Base-by-base conservation (phyloP, 2,797 vertebrate species). In the Amblyopsis hoosieri region DNA sequence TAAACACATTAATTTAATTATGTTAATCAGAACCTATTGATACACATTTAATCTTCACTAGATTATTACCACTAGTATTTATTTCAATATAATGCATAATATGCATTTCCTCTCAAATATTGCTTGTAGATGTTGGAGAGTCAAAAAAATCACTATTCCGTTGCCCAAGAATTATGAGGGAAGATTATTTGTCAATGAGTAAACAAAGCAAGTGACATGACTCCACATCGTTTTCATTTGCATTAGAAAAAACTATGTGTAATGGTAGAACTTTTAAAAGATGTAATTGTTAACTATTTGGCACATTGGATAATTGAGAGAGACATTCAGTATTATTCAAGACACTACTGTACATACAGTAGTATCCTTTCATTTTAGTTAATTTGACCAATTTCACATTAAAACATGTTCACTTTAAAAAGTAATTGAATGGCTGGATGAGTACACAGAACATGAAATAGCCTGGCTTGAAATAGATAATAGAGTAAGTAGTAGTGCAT, bases 111-210 rank as follows among this genome's bases (percentile, higher is more conserved):
- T 58, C 31, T 15, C 19, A 54, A 69, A 67, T 29, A 1, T 37
- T 37, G 5, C 33, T 37, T 37, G 33, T 37, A 37, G 33, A 37
- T 37, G 33, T 37, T 37, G 33, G 8, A 37, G 33, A 9, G 33
- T 37, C 8, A 37, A 1, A 37, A 37, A 37, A 37, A 37, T 9
- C 5, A 37, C 33, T 37, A 37, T 37, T 37, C 63, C 58, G 71
- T 58, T 78, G 76, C 37, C 71, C 73, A 54, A 53, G 77, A 76
- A 75, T 67, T 66, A 81, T 72, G 82, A 85, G 82, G 85, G 85
- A 87, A 83, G 76, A 80, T 80, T 80, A 67, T 82, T 87, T 85
- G 81, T 87, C 76, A 71, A 69, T 46, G 79, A 80, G 63, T 83
- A 83, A 87, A 88, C 83, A 88, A 85, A 88, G 79, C 67, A 45